Evolutionary conservation across 1,140 invertebrate species (phyloP).

Genomic region (Tyrophagus putrescentiae): DNA sequence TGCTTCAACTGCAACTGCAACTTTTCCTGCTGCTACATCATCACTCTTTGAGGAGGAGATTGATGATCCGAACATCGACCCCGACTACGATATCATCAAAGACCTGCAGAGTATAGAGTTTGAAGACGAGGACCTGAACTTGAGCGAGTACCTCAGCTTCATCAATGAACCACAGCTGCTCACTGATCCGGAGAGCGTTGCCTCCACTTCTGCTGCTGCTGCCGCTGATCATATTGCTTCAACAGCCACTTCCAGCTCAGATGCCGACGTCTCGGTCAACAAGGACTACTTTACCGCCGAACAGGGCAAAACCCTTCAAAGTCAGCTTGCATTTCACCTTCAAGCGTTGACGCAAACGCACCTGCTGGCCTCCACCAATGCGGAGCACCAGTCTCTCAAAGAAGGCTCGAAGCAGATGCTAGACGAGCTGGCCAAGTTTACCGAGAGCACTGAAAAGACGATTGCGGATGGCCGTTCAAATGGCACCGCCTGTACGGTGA

Average conservation of each 20-base stretch:
- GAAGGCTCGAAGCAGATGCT: not conserved
- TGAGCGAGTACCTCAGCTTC: not conserved
- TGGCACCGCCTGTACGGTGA: too few relatives aligned
- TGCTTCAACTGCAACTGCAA: too few relatives aligned
- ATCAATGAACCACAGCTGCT: constrained; percentile 1
- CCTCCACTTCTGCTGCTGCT: too few relatives aligned
- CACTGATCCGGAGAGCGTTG: too few relatives aligned
- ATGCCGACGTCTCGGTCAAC: too few relatives aligned
- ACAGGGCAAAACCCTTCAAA: not conserved
- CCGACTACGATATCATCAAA: not conserved
- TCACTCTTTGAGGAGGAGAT: not conserved
- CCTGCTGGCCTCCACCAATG: not conserved
- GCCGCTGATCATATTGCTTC: too few relatives aligned
- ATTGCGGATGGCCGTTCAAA: too few relatives aligned
- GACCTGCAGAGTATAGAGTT: not conserved
- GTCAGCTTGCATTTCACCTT: constrained; percentile 3
- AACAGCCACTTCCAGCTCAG: too few relatives aligned
- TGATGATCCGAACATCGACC: constrained; percentile 11
- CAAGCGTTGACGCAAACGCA: constrained; percentile 1
- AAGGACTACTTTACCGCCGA: not conserved
- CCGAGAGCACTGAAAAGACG: too few relatives aligned
- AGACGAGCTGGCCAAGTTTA: too few relatives aligned
- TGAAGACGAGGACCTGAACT: constrained; percentile 5
- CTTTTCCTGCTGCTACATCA: not conserved
- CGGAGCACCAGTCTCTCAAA: not conserved